Conservation (phyloP, 2,888 invertebrate species). For the Dendrolimus pini region DNA sequence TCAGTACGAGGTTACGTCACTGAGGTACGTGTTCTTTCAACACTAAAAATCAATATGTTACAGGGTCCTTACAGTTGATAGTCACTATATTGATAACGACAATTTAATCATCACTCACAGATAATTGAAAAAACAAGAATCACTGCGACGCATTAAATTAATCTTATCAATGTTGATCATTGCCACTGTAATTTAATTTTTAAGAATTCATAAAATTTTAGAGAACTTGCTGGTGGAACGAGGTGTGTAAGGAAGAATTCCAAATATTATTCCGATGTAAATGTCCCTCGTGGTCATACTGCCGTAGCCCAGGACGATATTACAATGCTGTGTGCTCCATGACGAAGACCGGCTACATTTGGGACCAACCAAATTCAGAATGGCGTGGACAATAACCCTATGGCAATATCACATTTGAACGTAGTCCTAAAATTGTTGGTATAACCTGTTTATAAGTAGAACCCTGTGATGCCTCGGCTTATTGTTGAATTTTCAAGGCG, state of each 20-base stretch:
- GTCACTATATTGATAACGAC: not conserved
- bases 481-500: not conserved
- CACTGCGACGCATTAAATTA: not conserved
- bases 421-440: no score
- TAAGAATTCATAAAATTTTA: conserved; percentile 30
- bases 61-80: not conserved
- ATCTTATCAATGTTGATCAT: not conserved
- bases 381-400: conserved; percentile 51
- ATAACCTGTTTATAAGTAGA: no score
- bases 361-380: conserved; percentile 84
- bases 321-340: conserved; percentile 94
- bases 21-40: conserved; percentile 75
- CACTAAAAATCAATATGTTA: not conserved
- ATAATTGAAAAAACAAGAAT: conserved; percentile 1
- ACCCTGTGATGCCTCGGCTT: conserved; percentile 2
- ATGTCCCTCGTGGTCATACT: conserved; percentile 92
- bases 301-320: conserved; percentile 90
- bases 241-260: conserved; percentile 94
- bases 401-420: not conserved
- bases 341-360: conserved; percentile 93
- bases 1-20: conserved; percentile 89
- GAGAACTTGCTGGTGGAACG: conserved; percentile 96
- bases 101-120: conserved; percentile 1
- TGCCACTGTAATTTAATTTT: not conserved
- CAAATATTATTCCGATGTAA: conserved; percentile 91